Percentiles rank a stretch among this genome's conserved stretches.
These are phyloP conservation scores for Amblyjoppa proteus DNA, from an alignment of 2,888 invertebrate genomes.

Conservation along the genomic window DNA sequence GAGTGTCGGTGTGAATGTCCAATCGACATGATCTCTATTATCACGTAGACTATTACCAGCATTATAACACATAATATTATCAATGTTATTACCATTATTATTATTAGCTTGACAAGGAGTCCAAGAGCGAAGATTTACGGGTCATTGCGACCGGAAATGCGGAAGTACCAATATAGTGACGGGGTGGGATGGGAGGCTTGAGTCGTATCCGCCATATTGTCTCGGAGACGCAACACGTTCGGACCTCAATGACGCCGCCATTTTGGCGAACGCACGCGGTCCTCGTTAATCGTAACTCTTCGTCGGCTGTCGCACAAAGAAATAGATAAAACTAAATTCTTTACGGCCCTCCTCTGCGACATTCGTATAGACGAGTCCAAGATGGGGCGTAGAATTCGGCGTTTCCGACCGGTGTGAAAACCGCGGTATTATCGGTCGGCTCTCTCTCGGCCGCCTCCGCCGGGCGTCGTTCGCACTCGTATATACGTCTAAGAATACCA, in stretches of 20 bases:
- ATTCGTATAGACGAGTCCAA: not conserved
- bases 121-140: not conserved
- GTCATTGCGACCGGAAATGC: not conserved
- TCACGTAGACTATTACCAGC: too few relatives aligned
- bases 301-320: not conserved
- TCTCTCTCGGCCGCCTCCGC: constrained; percentile 72
- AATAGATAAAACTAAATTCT: not conserved
- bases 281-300: constrained; percentile 12
- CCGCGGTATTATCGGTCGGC: constrained; percentile 61
- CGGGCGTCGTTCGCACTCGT: constrained; percentile 79
- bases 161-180: not conserved
- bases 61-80: too few relatives aligned
- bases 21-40: too few relatives aligned
- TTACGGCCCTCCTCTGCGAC: not conserved
- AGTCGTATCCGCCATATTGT: constrained; percentile 4
- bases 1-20: too few relatives aligned
- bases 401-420: constrained; percentile 64
- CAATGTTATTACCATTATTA: not conserved
- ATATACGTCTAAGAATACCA: constrained; percentile 83
- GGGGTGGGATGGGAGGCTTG: not conserved
- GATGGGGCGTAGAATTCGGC: constrained; percentile 52
- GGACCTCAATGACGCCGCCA: constrained; percentile 20
- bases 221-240: not conserved
- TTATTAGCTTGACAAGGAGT: not conserved
- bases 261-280: constrained; percentile 40